A percentile compares a stretch with the other conserved stretches of the same genome.
These are phyloP conservation scores for Austrolebias charrua DNA, from an alignment of 2,797 vertebrate genomes.

Conservation along the genomic window DNA sequence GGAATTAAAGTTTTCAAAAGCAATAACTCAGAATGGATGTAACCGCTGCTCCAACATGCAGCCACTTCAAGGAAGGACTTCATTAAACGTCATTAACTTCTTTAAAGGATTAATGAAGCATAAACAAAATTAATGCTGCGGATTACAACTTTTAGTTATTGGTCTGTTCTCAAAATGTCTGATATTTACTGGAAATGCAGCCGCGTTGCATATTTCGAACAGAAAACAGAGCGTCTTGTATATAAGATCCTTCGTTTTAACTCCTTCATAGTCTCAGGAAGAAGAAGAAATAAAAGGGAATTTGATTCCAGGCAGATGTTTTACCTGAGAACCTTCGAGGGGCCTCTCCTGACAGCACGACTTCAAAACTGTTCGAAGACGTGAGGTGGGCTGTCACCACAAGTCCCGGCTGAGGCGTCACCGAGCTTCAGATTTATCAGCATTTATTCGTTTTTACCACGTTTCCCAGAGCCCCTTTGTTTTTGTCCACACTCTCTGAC, in stretches of 20 bases:
- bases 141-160: constrained; percentile 9
- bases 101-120: too few relatives aligned
- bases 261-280: constrained; percentile 42
- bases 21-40: too few relatives aligned
- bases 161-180: constrained; percentile 11
- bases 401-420: constrained; percentile 50
- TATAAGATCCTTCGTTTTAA: too few relatives aligned
- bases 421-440: constrained; percentile 43
- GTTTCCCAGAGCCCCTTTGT: constrained; percentile 39
- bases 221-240: constrained; percentile 19
- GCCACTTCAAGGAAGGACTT: too few relatives aligned
- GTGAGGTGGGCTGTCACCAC: constrained; percentile 61
- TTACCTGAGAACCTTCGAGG: constrained; percentile 49
- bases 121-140: background rate
- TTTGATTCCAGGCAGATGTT: constrained; percentile 69
- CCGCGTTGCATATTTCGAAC: constrained; percentile 2
- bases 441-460: constrained; percentile 63
- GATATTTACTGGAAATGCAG: background rate
- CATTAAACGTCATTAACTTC: too few relatives aligned
- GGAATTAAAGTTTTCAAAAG: too few relatives aligned
- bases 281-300: constrained; percentile 52
- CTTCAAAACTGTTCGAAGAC: constrained; percentile 58
- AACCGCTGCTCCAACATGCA: too few relatives aligned
- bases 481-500: constrained; percentile 27
- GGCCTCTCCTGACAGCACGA: constrained; percentile 58